phyloP scores from a whole-genome alignment of 2,888 invertebrate species.

The Stegophylla sp. region DNA sequence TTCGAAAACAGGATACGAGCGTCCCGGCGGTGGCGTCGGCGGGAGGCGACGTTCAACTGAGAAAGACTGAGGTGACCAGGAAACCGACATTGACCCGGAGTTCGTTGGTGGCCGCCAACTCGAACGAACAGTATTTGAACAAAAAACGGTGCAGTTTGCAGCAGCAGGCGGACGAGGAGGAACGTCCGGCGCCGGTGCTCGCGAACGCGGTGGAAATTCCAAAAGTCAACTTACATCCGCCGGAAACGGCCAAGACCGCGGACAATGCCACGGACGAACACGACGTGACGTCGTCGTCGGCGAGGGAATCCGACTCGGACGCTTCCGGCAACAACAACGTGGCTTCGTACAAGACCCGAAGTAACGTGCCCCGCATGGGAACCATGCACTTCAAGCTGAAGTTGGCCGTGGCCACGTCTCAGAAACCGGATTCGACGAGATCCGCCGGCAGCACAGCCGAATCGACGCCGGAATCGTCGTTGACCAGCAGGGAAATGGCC shows the following conservation, averaged over 20 bases:
- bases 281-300: background rate
- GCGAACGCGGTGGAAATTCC: slow-evolving; percentile 5
- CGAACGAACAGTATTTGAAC: slow-evolving; percentile 62
- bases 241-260: background rate
- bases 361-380: slow-evolving; percentile 49
- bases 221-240: slow-evolving; percentile 4
- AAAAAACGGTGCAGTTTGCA: slow-evolving; percentile 60
- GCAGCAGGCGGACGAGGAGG: slow-evolving; percentile 42
- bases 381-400: slow-evolving; percentile 47
- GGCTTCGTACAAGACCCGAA: slow-evolving; percentile 37
- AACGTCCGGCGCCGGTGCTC: background rate
- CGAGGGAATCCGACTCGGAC: background rate
- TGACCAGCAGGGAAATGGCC: slow-evolving; percentile 70
- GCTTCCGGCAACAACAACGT: background rate
- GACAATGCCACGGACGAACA: background rate
- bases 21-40: background rate
- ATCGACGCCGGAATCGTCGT: slow-evolving; percentile 24
- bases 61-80: slow-evolving; percentile 55
- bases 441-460: background rate
- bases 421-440: slow-evolving; percentile 44
- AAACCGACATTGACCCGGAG: slow-evolving; percentile 62
- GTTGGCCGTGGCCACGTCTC: slow-evolving; percentile 24
- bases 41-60: background rate
- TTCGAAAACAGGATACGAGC: background rate
- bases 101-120: slow-evolving; percentile 62